Evolutionary conservation across 2,888 invertebrate genomes (phyloP), one percentile per base, ranked within the genome.

Genomic region (Synanthedon andrenaeformis): DNA sequence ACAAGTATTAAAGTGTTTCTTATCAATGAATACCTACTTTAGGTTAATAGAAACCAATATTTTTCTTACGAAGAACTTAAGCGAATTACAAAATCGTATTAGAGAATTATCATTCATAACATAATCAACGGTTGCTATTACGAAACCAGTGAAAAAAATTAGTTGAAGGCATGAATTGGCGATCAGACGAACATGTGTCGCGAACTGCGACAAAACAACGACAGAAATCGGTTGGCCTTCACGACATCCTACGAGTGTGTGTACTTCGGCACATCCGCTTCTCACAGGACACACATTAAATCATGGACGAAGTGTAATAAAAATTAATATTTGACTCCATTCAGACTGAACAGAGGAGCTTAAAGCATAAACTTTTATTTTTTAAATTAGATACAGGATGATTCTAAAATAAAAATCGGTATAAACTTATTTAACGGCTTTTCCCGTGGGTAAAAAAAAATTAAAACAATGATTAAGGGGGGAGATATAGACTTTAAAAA

Each of bases 211-310:
- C 80, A 82, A 80, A 79, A 77, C 66, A 63, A 74, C 72, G 70
- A 79, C 70, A 69, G 69, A 72, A 74, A 76, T 77, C 76, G 74
- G 75, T 66, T 69, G 84, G 67, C 86, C 86, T 85, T 85, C 83
- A 66, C 64, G 61, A 71, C 81, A 82, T 84, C 83, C 84, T 67
- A 49, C 45, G 45, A 45, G 45, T 45, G 35, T 35, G 35, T 35
- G 35, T 35, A 45, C 45, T 45, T 45, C 45, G 14, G n/a, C 14
- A 79, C 79, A 77, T 83, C 82, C 82, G 83, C 72, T 86, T 85
- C 85, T 76, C 85, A 86, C 85, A 82, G 12, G 4, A 19, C 49
- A 23, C 55, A 52, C 55, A 56, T 61, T 62, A 63, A 64, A 62
- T 64, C 63, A 62, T 64, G 55, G 58, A 57, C 53, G 54, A 49